Conservation (phyloP, 2,113 vertebrate genomes). For the Strix uralensis region DNA sequence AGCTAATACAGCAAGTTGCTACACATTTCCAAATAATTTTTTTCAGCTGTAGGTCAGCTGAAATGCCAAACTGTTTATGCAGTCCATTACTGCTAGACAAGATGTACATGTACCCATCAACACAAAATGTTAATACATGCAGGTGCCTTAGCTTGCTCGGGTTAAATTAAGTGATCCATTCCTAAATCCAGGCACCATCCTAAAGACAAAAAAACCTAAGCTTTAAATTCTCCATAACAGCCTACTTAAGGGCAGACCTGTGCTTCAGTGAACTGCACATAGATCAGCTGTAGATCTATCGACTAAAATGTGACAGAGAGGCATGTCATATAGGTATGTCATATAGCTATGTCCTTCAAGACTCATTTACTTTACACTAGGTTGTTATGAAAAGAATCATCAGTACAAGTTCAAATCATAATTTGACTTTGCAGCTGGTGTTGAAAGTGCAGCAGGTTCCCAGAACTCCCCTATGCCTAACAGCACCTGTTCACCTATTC, state of each 20-base stretch:
- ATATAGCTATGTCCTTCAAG: not conserved
- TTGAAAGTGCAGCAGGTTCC: not conserved
- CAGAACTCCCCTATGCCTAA: not conserved
- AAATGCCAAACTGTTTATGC: not conserved
- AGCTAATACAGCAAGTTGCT: not conserved
- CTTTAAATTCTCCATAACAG: not conserved
- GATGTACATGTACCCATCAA: not conserved
- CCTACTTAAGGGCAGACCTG: not conserved
- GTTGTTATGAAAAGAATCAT: not conserved
- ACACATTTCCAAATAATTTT: not conserved
- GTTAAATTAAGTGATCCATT: not conserved
- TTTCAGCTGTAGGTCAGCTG: not conserved
- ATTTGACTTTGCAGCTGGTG: not conserved
- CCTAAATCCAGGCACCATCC: not conserved
- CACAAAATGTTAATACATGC: not conserved
- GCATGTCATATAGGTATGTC: not conserved
- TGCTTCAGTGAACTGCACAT: not conserved
- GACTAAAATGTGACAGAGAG: not conserved
- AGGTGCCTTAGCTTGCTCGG: not conserved
- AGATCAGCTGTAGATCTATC: not conserved
- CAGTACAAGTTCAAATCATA: not conserved
- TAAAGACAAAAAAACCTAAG: not conserved
- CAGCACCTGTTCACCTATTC: not conserved
- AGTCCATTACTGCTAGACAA: not conserved
- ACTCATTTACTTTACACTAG: not conserved